Evolutionary conservation across 2,113 vertebrate genomes (phyloP), one percentile per base, ranked within the genome.

Genomic region (Ceuthmochares aereus): DNA sequence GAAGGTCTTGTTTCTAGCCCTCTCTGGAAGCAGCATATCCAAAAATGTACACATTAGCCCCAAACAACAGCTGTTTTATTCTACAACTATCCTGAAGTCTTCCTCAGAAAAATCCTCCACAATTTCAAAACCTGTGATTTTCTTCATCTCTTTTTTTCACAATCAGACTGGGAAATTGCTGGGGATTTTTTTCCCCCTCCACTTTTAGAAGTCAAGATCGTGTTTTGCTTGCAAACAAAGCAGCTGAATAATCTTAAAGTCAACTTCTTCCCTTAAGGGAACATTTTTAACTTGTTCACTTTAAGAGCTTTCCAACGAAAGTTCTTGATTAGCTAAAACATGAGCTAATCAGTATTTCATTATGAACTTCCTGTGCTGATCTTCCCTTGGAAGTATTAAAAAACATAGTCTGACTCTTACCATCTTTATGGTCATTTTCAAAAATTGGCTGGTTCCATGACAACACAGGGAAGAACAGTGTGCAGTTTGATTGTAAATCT

Each of bases 51-150:
- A 23, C 22, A 59, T 8, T 18, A 37, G 20, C 7, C 21, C 27
- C 91, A 80, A 40, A 60, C 1, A 15, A 26, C 60, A 87, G 49
- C 26, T 87, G 56, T 84, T 91, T 93, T 91, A 75, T 75, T 75
- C 52, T 77, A 78, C 55, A 51, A 43, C 16, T 84, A 16, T 47
- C 76, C 80, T 23, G 51, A 84, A 89, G 22, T 49, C 63, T 80
- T 84, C 49, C 80, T 87, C 42, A 16, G 27, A 89, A 94, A 93
- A 82, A 89, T 60, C 15, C 34, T 87, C 69, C 37, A 63, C 25
- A 56, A n/a, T 91, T 91, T 82, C 37, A 95, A 93, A 93, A 88
- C 55, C 29, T 13, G 2, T 76, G 54, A 40, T 91, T 89, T 89
- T 75, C 32, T 78, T 91, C 81, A 32, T 72, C 21, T 64, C 34